A percentile compares a stretch with the other conserved stretches of the same genome.
phyloP scores from a whole-genome alignment of 2,888 invertebrate species.

The Patella depressa region DNA sequence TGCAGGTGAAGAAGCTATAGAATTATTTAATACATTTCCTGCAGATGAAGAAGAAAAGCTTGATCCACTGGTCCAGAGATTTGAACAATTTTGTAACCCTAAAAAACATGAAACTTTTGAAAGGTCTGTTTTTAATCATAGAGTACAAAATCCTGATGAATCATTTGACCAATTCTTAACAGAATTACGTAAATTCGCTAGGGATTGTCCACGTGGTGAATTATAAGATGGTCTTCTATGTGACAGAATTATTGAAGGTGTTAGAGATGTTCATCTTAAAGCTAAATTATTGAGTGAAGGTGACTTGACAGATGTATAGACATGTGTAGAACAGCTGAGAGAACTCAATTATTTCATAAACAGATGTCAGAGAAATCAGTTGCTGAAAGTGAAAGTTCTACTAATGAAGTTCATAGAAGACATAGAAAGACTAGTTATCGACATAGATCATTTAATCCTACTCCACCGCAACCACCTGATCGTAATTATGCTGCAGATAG shows the following conservation, averaged over 20 bases:
- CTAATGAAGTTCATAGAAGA: not conserved
- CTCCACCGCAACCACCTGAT: conserved; percentile 2
- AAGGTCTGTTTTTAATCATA: not conserved
- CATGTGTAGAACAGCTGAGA: not conserved
- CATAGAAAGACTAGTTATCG: not conserved
- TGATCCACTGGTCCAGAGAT: not conserved
- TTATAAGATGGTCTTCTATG: conserved; percentile 19
- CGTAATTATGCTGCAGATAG: not conserved
- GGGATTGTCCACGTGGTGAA: conserved; percentile 17
- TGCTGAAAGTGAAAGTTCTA: not conserved
- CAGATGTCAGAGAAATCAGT: not conserved
- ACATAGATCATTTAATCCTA: not conserved
- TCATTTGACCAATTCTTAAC: conserved; percentile 13
- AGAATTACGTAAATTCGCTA: conserved; percentile 10
- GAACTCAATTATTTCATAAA: not conserved
- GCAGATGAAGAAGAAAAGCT: conserved; percentile 15
- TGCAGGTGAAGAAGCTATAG: conserved; percentile 15
- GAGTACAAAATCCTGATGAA: conserved; percentile 18
- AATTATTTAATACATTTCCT: conserved; percentile 18
- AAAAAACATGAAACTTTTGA: conserved; percentile 15
- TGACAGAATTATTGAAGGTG: conserved; percentile 17
- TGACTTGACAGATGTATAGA: conserved; percentile 10
- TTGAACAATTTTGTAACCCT: conserved; percentile 8
- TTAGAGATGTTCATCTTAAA: not conserved
- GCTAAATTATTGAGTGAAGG: conserved; percentile 8